Conservation (phyloP, 1,140 invertebrate species). For the Littorina saxatilis region DNA sequence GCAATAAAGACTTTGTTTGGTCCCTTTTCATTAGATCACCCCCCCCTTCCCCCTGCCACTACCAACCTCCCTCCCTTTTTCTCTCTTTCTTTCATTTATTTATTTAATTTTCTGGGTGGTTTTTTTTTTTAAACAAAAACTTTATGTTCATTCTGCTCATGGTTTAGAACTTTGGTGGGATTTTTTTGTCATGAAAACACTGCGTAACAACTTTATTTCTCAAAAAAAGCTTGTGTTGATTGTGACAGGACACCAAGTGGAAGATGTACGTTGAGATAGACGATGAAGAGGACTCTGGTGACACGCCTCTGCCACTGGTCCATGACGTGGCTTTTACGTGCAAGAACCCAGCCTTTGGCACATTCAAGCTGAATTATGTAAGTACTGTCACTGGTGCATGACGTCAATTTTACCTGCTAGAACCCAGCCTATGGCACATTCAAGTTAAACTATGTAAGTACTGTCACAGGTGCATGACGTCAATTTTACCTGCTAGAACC, state of each 20-base stretch:
- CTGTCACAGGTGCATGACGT: slow-evolving; percentile 72
- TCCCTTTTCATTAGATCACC: too few relatives aligned
- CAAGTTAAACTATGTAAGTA: slow-evolving; percentile 48
- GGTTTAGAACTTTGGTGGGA: too few relatives aligned
- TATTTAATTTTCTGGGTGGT: too few relatives aligned
- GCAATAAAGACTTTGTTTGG: too few relatives aligned
- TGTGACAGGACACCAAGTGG: slow-evolving; percentile 72
- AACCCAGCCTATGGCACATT: slow-evolving; percentile 52
- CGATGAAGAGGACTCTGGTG: slow-evolving; percentile 62
- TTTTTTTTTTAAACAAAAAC: too few relatives aligned
- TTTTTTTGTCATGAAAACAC: too few relatives aligned
- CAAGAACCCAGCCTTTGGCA: slow-evolving; percentile 49
- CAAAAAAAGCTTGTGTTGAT: too few relatives aligned
- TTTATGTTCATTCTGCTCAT: too few relatives aligned
- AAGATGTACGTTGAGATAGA: slow-evolving; percentile 76
- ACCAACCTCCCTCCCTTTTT: too few relatives aligned
- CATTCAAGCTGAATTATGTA: slow-evolving; percentile 53
- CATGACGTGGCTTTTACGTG: slow-evolving; percentile 71
- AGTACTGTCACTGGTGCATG: slow-evolving; percentile 70
- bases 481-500: slow-evolving; percentile 61
- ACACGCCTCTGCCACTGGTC: slow-evolving; percentile 61
- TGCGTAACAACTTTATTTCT: too few relatives aligned
- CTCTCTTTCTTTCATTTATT: too few relatives aligned
- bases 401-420: slow-evolving; percentile 69
- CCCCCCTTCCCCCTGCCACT: too few relatives aligned